These are phyloP conservation scores for Pseudolycoriella hygida DNA, from an alignment of 2,888 invertebrate species.

Conservation along the genomic window DNA sequence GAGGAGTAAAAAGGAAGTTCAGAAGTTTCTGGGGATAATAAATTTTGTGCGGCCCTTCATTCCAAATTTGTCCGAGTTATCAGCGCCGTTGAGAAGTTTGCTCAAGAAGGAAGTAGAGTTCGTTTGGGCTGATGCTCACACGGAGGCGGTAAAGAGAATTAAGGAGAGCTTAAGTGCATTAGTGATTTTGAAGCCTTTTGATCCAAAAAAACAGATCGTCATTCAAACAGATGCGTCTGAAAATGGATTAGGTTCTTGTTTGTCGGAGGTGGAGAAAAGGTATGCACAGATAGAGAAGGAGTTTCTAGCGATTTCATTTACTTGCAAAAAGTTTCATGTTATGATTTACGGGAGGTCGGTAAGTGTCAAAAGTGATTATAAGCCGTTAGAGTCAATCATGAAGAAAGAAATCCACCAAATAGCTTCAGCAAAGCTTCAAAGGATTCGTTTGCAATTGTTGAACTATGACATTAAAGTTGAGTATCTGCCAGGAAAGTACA, in stretches of 20 bases:
- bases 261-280: not conserved
- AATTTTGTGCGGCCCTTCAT: not conserved
- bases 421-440: not conserved
- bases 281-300: not conserved
- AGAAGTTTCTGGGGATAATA: not conserved
- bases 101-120: not conserved
- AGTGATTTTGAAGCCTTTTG: no score
- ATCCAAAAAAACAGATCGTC: no score
- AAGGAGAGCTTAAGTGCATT: no score
- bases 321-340: not conserved
- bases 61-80: not conserved
- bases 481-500: not conserved
- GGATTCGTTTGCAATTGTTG: not conserved
- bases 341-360: not conserved
- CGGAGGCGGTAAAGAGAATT: not conserved
- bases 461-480: not conserved
- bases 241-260: no score
- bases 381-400: not conserved
- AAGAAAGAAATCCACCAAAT: not conserved
- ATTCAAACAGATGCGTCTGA: no score
- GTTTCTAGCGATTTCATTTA: not conserved
- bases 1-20: not conserved
- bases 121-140: not conserved
- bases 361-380: not conserved
- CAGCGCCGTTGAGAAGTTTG: not conserved